phyloP scores from a whole-genome alignment of 35 echinoderm and acorn worm genomes.

The Apostichopus californicus region DNA sequence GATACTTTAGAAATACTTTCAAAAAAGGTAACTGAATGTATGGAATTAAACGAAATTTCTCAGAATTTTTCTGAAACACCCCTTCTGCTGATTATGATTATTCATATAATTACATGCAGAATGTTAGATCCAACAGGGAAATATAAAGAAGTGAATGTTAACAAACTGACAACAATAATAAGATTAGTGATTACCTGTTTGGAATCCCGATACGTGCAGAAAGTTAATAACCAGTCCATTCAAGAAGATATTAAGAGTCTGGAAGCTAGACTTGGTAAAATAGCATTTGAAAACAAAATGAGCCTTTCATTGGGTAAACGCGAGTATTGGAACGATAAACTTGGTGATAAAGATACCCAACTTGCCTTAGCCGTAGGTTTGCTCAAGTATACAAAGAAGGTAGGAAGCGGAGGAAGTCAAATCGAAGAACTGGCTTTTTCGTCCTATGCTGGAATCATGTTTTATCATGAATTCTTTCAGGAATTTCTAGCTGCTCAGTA shows the following conservation, averaged over 20 bases:
- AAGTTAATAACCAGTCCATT: background rate
- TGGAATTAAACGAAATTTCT: conserved; percentile 1
- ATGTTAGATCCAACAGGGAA: background rate
- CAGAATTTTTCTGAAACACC: conserved; percentile 9
- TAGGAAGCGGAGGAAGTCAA: background rate
- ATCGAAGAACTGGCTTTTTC: conserved; percentile 18
- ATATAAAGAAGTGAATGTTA: conserved; percentile 2
- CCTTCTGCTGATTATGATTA: conserved; percentile 36
- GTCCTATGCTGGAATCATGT: background rate
- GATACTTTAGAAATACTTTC: background rate
- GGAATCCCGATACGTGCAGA: conserved; percentile 35
- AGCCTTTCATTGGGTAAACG: background rate
- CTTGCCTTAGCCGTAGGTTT: conserved; percentile 7
- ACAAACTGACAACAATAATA: conserved; percentile 8
- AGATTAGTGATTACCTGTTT: background rate
- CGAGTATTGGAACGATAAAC: background rate
- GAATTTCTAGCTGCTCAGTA: conserved; percentile 27
- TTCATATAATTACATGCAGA: conserved; percentile 15
- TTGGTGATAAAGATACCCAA: background rate
- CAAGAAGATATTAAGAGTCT: background rate
- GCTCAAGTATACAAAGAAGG: background rate
- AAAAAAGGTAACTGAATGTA: background rate
- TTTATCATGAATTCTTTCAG: conserved; percentile 34
- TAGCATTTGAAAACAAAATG: conserved; percentile 3
- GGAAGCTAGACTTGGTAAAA: background rate